Evolutionary conservation across 2,888 invertebrate species (phyloP), one percentile per base, ranked within the genome.

Genomic region (Leptothorax acervorum): DNA sequence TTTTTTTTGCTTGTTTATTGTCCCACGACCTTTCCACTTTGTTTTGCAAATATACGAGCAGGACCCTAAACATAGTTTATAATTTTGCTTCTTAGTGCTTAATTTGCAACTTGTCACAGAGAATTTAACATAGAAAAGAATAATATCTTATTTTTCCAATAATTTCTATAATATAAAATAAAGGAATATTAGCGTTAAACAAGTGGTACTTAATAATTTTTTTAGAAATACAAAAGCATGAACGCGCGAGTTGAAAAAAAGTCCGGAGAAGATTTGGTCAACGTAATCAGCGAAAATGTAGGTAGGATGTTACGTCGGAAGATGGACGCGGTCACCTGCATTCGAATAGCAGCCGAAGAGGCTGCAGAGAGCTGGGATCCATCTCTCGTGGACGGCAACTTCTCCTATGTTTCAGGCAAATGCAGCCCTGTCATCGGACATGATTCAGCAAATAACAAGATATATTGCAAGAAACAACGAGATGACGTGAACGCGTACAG

Each of bases 321-420:
- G 96, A 97, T 98, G 96, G 97, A 98, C 92, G 98, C 98, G n/a
- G 97, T 98, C 82, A 95, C 97, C 96, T 97, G 98, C 92, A 98
- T 98, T 87, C 96, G 97, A 92, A 96, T 96, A 88, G 96, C 96
- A 82, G 98, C 98, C 0, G 98, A 98, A 95, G 93, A 95, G 15
- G 95, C 96, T 53, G 97, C 97, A 2, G 96, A 96, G 91, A 96
- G 96, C 73, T 96, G 95, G 91, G 95, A 96, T 85, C 88, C 87
- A 84, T 94, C 92, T 0, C 89, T 93, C 15, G 88, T 93, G 48
- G 48, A 70, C 0, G 66, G 39, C 0, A 93, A 95, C 39, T 96
- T 96, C 85, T 94, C 95, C 45, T 99, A 98, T 93, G 97, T 97
- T 92, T 98, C 98, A 78, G 97, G 98, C 39, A 81, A 98, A 95